These are phyloP conservation scores for Ametastegia equiseti DNA, from an alignment of 2,888 invertebrate species.

Conservation along the genomic window DNA sequence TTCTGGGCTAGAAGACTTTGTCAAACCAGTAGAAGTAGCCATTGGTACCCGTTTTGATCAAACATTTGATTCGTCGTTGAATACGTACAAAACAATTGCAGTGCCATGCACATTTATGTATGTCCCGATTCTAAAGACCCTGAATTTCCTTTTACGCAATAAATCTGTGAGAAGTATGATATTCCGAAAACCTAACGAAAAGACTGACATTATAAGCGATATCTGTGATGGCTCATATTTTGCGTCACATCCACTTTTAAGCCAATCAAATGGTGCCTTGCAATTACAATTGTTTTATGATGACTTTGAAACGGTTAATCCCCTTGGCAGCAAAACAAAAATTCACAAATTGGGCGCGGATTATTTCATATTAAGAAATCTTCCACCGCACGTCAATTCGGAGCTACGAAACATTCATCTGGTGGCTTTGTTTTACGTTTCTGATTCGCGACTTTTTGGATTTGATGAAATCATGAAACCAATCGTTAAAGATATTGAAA, in stretches of 20 bases:
- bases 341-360: conserved; percentile 54
- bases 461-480: conserved; percentile 43
- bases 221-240: conserved; percentile 52
- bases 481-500: conserved; percentile 51
- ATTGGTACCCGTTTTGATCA: conserved; percentile 52
- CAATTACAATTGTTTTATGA: conserved; percentile 54
- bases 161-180: background rate
- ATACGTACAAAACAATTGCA: conserved; percentile 35
- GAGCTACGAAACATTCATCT: conserved; percentile 53
- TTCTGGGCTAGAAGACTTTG: conserved; percentile 36
- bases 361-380: conserved; percentile 55
- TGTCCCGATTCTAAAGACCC: conserved; percentile 48
- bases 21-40: conserved; percentile 48
- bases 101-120: conserved; percentile 52
- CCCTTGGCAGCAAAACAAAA: conserved; percentile 49
- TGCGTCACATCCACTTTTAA: conserved; percentile 50
- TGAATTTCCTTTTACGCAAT: conserved; percentile 42
- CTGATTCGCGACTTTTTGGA: conserved; percentile 48
- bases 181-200: background rate
- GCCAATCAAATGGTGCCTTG: conserved; percentile 48
- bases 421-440: conserved; percentile 52
- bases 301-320: conserved; percentile 54
- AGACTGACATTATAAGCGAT: conserved; percentile 13
- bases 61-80: conserved; percentile 37
- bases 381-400: conserved; percentile 51